Percentiles rank a stretch among this genome's conserved stretches.
phyloP scores from a whole-genome alignment of 2,113 vertebrate genomes.

The Menura novaehollandiae region DNA sequence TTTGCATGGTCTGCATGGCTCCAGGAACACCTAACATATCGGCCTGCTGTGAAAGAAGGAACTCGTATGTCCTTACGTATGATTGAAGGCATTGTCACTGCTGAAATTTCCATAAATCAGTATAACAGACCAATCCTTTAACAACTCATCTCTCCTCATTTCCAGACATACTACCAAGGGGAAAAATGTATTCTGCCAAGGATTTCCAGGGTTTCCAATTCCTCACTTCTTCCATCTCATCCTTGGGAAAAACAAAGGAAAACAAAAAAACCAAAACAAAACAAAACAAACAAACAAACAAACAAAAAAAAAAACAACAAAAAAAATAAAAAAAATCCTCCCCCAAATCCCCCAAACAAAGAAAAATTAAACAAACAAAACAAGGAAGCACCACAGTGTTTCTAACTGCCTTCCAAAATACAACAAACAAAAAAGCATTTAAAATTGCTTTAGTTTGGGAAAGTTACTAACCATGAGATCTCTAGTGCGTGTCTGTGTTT shows the following conservation, averaged over 20 bases:
- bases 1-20: neutral
- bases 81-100: neutral
- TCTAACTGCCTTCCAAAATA: neutral
- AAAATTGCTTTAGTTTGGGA: neutral
- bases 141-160: neutral
- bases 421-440: neutral
- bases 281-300: too few relatives aligned
- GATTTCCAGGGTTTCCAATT: neutral
- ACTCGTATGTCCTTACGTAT: accelerated
- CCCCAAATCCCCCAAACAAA: neutral
- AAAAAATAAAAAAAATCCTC: neutral
- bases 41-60: neutral
- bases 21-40: neutral
- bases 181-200: neutral
- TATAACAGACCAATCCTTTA: neutral
- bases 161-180: neutral
- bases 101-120: neutral
- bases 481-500: neutral
- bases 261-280: too few relatives aligned
- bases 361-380: neutral
- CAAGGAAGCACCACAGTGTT: neutral
- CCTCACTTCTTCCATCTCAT: neutral
- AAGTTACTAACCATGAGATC: conserved; percentile 6
- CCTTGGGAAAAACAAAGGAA: neutral
- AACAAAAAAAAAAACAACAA: too few relatives aligned